Base-by-base conservation (phyloP, 2,113 vertebrate genomes). In the Thamnophis sirtalis region DNA sequence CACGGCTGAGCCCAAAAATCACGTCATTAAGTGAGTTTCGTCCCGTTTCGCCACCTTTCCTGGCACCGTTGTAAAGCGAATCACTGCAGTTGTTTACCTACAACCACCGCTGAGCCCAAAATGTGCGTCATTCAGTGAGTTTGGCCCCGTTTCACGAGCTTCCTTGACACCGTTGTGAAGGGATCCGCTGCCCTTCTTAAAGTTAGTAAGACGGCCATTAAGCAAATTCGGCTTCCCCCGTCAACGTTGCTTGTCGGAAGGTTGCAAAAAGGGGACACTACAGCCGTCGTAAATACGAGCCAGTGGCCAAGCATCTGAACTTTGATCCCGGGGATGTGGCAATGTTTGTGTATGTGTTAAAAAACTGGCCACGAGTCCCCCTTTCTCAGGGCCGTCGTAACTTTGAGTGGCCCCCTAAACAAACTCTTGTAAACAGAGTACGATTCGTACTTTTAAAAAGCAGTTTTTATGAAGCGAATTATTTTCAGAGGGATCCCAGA, bases 281-380 rank as follows among this genome's bases (percentile, higher is more conserved):
- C 10, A 26, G n/a, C 60, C 28, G 4, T 68, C 63, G 5, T 68
- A 68, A 68, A n/a, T n/a, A 5, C 0, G 63, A 68, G 28, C n/a
- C 63, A 0, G 4, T 15, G 15, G 11, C 63, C 28, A 33, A 17
- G 63, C 28, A 5, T 6, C 28, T 68, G 63, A n/a, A 68, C 33
- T n/a, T 15, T 33, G 60, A n/a, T 15, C 60, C 5, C 11, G 28
- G 43, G 43, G 43, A 43, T 43, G 43, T 43, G 43, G 28, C 28
- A 63, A n/a, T 0, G 4, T 10, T 63, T 0, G 26, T 5, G 11
- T 5, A 13, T 68, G 63, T n/a, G 63, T 3, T 2, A 43, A 33
- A n/a, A 68, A 68, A 33, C 4, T 0, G 3, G 28, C 4, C 28
- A 0, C 2, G 4, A 13, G 63, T 15, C 63, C 2, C 0, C 17